Evolutionary conservation across 2,888 invertebrate species (phyloP), one percentile per base, ranked within the genome.

Genomic region (Smittia sp.): DNA sequence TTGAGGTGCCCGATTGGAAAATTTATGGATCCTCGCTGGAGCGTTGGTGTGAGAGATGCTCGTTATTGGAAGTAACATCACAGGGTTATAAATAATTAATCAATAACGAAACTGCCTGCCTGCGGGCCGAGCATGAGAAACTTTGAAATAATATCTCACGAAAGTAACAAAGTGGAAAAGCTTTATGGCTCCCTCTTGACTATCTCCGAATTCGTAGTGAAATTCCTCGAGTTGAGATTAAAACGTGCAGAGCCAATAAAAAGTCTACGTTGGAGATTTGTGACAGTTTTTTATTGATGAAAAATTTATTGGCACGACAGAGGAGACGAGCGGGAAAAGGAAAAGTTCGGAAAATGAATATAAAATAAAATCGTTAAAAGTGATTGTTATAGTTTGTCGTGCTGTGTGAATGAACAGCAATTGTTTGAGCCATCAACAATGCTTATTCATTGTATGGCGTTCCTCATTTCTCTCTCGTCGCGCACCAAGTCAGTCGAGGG

Each of bases 1-100:
- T 38, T 9, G 66, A 65, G 18, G 32, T 32, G 38, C 27, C 32
- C n/a, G 38, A 18, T 32, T 65, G 63, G n/a, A 25, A 27, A 38
- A 66, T 66, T 66, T 66, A 66, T 66, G 18, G 66, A 18, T 46
- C 2, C 11, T 6, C 15, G 46, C n/a, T 15, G 2, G n/a, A 13
- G 6, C 15, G n/a, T 46, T 46, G 46, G 11, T 46, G 46, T 15
- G 46, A 46, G 32, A 3, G 32, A 32, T 32, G 32, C 32, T 32
- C 32, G 32, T 32, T 32, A 32, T 32, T 32, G 32, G 9, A 32
- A 32, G 32, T 32, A 32, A 32, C 32, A 32, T 6, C 32, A 32
- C 32, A 32, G 32, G 32, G 38, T 66, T 66, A 66, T 66, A 66
- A 66, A 66, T 66, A 66, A 66, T 66, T 66, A 66, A 66, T 66